phyloP scores from a whole-genome alignment of 2,797 vertebrate genomes.

The Nyctalus aviator region DNA sequence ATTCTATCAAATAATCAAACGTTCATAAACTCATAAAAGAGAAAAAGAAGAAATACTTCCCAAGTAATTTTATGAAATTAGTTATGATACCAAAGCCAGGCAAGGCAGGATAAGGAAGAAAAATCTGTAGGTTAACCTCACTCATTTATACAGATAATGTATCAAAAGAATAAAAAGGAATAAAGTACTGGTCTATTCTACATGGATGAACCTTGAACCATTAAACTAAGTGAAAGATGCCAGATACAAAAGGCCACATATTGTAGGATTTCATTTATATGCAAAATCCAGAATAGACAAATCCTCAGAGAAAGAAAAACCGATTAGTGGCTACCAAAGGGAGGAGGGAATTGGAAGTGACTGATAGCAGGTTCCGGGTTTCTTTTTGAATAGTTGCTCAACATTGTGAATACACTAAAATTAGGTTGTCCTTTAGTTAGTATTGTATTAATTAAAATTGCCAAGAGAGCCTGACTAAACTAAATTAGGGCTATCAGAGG shows the following conservation, averaged over 20 bases:
- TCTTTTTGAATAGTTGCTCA: conserved; percentile 32
- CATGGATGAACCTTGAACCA: conserved; percentile 35
- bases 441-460: conserved; percentile 51
- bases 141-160: conserved; percentile 25
- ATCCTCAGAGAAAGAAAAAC: neutral
- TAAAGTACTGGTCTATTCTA: neutral
- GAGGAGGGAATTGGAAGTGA: neutral
- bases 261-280: neutral
- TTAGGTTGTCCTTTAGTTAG: conserved; percentile 33
- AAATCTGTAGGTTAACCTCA: neutral
- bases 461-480: conserved; percentile 53
- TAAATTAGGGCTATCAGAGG: neutral
- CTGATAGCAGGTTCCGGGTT: neutral
- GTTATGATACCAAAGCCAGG: conserved; percentile 39
- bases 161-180: conserved; percentile 59
- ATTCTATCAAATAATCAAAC: conserved; percentile 29
- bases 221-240: conserved; percentile 9
- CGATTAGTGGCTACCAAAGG: neutral
- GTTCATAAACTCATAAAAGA: conserved; percentile 29
- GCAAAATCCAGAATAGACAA: neutral
- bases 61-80: conserved; percentile 4
- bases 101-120: conserved; percentile 33
- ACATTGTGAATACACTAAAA: neutral
- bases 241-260: conserved; percentile 11
- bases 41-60: conserved; percentile 53